Conservation (phyloP, 2,113 vertebrate species). For the Psammodynastes pulverulentus region DNA sequence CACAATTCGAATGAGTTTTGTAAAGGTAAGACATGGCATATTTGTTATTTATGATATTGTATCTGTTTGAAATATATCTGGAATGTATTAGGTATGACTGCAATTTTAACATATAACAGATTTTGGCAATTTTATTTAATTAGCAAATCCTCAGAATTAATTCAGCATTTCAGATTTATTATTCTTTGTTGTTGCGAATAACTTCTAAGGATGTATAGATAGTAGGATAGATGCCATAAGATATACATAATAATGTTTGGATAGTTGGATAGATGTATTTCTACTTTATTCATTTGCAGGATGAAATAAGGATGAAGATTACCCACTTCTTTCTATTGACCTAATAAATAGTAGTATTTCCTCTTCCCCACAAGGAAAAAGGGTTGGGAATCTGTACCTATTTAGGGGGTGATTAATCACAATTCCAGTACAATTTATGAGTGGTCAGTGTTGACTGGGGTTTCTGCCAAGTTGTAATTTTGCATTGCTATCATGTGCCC, state of each 20-base stretch:
- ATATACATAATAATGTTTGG: neutral
- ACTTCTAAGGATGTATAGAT: neutral
- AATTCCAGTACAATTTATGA: neutral
- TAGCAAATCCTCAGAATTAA: neutral
- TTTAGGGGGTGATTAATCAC: neutral
- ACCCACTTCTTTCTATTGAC: neutral
- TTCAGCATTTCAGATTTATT: neutral
- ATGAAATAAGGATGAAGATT: neutral
- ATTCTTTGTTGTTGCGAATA: neutral
- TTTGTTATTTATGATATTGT: neutral
- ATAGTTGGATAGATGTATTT: neutral
- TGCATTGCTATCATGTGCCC: neutral
- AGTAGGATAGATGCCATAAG: neutral
- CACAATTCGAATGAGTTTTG: conserved; percentile 98
- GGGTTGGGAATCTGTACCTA: neutral
- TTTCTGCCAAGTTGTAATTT: neutral
- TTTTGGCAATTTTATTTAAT: neutral
- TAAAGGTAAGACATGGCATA: conserved; percentile 78
- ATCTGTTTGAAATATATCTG: neutral
- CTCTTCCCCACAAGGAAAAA: neutral
- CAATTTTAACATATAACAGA: neutral
- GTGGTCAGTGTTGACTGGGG: neutral
- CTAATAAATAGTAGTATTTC: neutral
- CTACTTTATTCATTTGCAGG: neutral
- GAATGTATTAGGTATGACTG: neutral